These are phyloP conservation scores for Boleophthalmus pectinirostris DNA, from an alignment of 2,113 vertebrate genomes.

Conservation along the genomic window DNA sequence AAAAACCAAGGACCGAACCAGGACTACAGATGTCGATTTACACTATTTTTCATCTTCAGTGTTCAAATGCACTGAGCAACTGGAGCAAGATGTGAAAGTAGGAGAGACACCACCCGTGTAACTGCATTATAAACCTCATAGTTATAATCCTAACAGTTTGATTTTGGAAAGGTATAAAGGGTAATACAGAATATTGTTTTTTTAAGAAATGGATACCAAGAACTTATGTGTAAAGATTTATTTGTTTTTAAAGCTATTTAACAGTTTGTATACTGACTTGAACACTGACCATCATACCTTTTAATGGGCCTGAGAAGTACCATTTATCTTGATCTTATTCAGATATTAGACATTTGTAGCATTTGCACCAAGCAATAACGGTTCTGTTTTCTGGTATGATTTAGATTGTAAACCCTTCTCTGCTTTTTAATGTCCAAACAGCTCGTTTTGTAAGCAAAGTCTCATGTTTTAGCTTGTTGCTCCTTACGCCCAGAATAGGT, in stretches of 20 bases:
- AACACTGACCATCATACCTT: neutral
- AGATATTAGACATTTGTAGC: neutral
- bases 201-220: neutral
- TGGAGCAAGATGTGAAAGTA: slow-evolving; percentile 20
- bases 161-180: slow-evolving; percentile 69
- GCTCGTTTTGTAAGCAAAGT: neutral
- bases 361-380: slow-evolving; percentile 16
- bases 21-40: neutral
- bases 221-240: slow-evolving; percentile 1
- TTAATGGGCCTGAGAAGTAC: slow-evolving; percentile 22
- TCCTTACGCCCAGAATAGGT: neutral
- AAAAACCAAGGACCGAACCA: slow-evolving; percentile 21
- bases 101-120: slow-evolving; percentile 9
- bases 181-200: slow-evolving; percentile 28
- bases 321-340: neutral
- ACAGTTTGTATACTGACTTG: slow-evolving; percentile 16
- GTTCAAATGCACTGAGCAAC: neutral
- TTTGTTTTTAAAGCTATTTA: slow-evolving; percentile 42
- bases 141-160: slow-evolving; percentile 43
- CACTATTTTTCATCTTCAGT: slow-evolving; percentile 35
- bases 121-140: slow-evolving; percentile 17
- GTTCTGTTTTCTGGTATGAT: neutral
- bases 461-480: neutral
- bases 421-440: neutral
- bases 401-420: neutral